Evolutionary conservation across 2,888 invertebrate genomes (phyloP).

Genomic region (Trichacis sp.): DNA sequence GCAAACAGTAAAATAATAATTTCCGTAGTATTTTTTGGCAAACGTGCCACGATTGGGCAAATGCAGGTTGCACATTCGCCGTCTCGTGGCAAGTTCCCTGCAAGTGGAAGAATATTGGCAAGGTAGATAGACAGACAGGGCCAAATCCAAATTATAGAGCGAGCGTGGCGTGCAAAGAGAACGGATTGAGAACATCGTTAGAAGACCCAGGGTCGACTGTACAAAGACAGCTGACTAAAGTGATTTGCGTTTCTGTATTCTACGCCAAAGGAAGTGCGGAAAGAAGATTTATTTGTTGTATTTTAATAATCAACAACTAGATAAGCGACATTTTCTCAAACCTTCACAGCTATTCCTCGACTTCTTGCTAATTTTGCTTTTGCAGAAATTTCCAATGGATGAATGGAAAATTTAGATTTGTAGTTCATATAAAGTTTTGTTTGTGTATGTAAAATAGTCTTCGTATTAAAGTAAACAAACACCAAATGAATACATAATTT

Average conservation of each 20-base stretch:
- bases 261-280: conserved; percentile 3
- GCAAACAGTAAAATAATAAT: no score
- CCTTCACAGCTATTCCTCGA: neutral
- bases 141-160: conserved; percentile 1
- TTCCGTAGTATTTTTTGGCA: no score
- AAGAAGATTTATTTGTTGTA: conserved; percentile 2
- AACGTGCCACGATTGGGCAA: neutral
- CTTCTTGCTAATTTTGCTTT: neutral
- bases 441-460: no score
- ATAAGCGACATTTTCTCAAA: neutral
- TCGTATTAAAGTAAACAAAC: no score
- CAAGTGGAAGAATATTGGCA: neutral
- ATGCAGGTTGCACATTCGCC: conserved; percentile 1
- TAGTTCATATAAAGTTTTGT: no score
- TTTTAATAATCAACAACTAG: neutral
- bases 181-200: conserved; percentile 11
- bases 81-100: neutral
- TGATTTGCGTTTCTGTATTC: conserved; percentile 2
- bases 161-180: conserved; percentile 2
- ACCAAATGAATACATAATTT: no score
- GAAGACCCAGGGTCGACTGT: neutral
- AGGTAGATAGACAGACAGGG: conserved; percentile 1
- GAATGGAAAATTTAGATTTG: no score
- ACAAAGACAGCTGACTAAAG: conserved; percentile 2
- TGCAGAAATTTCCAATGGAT: no score